Percentiles rank a stretch among this genome's conserved stretches.
Evolutionary conservation across 2,888 invertebrate genomes (phyloP).

Genomic region (Eutolmus rufibarbis): DNA sequence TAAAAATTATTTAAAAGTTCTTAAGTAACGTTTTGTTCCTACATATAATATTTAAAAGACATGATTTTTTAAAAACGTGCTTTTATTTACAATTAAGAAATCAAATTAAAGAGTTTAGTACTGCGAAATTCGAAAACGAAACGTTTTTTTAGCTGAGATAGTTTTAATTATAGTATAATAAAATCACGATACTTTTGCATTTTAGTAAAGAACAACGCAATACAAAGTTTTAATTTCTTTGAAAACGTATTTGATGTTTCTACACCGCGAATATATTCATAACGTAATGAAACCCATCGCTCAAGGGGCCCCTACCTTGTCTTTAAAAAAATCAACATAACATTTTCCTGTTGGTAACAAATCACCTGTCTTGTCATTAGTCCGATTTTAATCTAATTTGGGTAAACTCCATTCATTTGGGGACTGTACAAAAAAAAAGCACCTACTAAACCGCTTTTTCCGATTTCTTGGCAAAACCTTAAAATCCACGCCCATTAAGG

Average conservation of each 20-base stretch:
- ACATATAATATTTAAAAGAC: too few species aligned
- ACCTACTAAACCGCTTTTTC: not conserved
- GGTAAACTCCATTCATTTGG: not conserved
- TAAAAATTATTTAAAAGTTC: too few species aligned
- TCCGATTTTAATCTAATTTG: not conserved
- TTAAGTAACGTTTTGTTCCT: too few species aligned
- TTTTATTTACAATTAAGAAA: too few species aligned
- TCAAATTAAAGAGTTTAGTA: too few species aligned
- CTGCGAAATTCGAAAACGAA: too few species aligned
- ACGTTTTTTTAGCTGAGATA: too few species aligned
- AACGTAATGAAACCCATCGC: not conserved
- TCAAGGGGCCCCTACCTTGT: not conserved
- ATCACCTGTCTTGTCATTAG: not conserved
- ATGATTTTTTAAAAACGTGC: too few species aligned
- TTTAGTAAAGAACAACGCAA: not conserved
- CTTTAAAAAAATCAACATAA: not conserved
- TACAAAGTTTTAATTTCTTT: not conserved
- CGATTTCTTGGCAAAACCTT: not conserved
- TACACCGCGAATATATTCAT: not conserved
- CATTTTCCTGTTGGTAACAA: not conserved
- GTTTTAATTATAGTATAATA: too few species aligned
- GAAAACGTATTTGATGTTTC: not conserved
- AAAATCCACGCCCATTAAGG: not conserved
- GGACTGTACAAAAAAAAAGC: not conserved
- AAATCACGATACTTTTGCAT: too few species aligned